phyloP scores from a whole-genome alignment of 2,113 vertebrate genomes.

The Corythoichthys intestinalis region DNA sequence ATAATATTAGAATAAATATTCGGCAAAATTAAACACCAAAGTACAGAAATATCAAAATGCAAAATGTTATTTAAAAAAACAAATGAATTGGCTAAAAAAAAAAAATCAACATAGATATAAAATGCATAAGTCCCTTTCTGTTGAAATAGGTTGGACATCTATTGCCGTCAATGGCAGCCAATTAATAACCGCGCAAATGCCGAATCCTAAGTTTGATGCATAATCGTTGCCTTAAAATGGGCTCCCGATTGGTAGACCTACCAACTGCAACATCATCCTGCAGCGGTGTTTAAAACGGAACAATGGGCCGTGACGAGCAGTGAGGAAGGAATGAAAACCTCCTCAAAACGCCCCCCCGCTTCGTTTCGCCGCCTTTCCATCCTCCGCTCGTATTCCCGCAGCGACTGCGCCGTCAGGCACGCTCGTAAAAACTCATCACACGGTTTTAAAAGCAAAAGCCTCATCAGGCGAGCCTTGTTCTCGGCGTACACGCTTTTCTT shows the following conservation, averaged over 20 bases:
- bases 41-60: too few relatives aligned
- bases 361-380: conserved; percentile 26
- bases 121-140: too few relatives aligned
- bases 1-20: too few relatives aligned
- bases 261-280: not conserved
- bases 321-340: conserved; percentile 21
- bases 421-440: conserved; percentile 33
- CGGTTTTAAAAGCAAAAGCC: conserved; percentile 48
- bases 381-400: conserved; percentile 35
- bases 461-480: conserved; percentile 50
- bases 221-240: conserved; percentile 19
- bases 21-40: too few relatives aligned
- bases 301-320: conserved; percentile 16
- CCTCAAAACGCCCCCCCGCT: conserved; percentile 19
- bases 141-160: too few relatives aligned
- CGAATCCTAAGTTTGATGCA: not conserved
- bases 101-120: too few relatives aligned
- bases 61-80: too few relatives aligned
- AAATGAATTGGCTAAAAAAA: too few relatives aligned
- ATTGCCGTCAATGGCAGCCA: too few relatives aligned
- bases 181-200: not conserved
- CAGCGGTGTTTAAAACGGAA: not conserved
- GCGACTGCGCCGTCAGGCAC: conserved; percentile 38
- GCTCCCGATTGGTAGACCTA: too few relatives aligned
- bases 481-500: conserved; percentile 43